Conservation (phyloP, 1,140 invertebrate genomes). For the Pseudomyrmex concolor region DNA sequence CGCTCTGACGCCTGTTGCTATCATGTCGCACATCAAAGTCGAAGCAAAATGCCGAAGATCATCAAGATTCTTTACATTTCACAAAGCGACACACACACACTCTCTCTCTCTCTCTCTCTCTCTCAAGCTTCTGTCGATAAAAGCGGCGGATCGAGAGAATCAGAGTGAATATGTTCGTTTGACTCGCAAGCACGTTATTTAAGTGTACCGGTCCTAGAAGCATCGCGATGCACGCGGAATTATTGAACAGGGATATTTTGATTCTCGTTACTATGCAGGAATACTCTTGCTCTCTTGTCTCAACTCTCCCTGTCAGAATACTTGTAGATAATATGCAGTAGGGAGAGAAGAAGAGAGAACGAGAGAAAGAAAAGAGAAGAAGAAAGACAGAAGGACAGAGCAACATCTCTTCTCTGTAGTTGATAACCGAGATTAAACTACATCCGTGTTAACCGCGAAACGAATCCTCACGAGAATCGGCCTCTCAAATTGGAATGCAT, state of each 20-base stretch:
- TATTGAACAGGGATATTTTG: conserved; percentile 69
- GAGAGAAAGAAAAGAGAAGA: background rate
- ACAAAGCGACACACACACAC: background rate
- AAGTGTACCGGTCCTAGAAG: conserved; percentile 20
- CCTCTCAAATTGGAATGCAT: conserved; percentile 58
- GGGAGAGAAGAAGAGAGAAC: conserved; percentile 34
- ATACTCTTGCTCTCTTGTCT: background rate
- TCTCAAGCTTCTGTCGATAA: conserved; percentile 54
- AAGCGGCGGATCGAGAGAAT: conserved; percentile 3
- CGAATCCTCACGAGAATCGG: conserved; percentile 67
- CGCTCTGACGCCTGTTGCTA: background rate
- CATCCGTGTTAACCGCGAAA: conserved; percentile 55
- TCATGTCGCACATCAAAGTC: conserved; percentile 26
- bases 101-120: conserved; percentile 31
- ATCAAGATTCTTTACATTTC: background rate
- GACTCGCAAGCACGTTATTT: conserved; percentile 14
- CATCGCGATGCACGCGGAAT: conserved; percentile 8
- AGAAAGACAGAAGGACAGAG: background rate
- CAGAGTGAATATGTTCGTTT: background rate
- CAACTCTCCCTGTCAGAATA: conserved; percentile 34
- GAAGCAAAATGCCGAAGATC: conserved; percentile 31
- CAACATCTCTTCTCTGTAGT: conserved; percentile 39
- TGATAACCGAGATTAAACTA: conserved; percentile 67
- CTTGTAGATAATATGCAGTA: conserved; percentile 64
- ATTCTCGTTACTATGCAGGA: conserved; percentile 56